These are phyloP conservation scores for Aphaenogaster ashmeadi DNA, from an alignment of 1,140 invertebrate species.

Conservation along the genomic window DNA sequence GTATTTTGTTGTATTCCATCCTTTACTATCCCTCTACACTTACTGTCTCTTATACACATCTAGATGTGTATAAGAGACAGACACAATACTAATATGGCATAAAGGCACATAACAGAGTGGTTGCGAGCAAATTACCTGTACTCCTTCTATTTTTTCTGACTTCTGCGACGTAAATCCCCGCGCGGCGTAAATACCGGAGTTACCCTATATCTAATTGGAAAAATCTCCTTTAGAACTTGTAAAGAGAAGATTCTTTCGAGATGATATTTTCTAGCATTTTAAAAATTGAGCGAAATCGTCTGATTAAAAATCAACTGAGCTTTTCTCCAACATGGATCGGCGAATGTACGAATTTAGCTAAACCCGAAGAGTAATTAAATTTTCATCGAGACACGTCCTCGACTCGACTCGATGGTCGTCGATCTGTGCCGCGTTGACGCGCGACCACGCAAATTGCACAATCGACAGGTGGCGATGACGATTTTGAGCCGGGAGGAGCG, in stretches of 20 bases:
- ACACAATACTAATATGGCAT: too few species aligned
- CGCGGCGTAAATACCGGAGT: too few species aligned
- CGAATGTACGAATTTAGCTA: constrained; percentile 35
- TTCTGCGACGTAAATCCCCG: too few species aligned
- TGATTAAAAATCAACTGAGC: constrained; percentile 7
- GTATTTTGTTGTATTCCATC: too few species aligned
- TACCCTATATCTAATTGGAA: not conserved
- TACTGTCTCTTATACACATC: too few species aligned
- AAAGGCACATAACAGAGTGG: too few species aligned
- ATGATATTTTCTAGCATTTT: not conserved
- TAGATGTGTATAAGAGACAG: too few species aligned
- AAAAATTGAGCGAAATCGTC: not conserved
- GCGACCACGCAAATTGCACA: constrained; percentile 70
- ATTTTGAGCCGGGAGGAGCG: constrained; percentile 64
- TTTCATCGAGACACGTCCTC: constrained; percentile 67
- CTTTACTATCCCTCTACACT: too few species aligned
- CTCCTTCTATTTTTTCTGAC: too few species aligned
- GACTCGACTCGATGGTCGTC: constrained; percentile 49
- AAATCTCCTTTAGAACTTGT: not conserved
- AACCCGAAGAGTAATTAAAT: constrained; percentile 68
- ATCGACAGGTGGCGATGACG: constrained; percentile 76
- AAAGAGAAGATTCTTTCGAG: not conserved
- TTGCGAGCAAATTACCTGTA: too few species aligned
- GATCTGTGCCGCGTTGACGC: constrained; percentile 67
- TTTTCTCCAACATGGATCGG: not conserved